A percentile compares a stretch with the other conserved stretches of the same genome.
phyloP scores from a whole-genome alignment of 1,140 invertebrate genomes.

The Harlomillsia oculata region DNA sequence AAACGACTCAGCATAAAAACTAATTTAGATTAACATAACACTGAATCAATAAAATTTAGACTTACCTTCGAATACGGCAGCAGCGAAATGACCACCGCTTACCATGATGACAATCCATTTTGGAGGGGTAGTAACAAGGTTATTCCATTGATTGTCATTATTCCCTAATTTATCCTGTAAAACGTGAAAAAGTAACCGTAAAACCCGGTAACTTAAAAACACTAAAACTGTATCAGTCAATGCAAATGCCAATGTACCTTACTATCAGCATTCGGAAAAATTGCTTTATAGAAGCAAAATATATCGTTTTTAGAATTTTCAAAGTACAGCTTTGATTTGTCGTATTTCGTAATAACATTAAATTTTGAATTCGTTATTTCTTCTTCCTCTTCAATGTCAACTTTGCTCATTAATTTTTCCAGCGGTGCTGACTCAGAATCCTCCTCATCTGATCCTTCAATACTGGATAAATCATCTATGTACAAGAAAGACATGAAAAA shows the following conservation, averaged over 20 bases:
- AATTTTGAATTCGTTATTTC: neutral
- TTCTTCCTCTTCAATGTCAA: neutral
- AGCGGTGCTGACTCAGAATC: constrained; percentile 11
- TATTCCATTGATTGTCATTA: constrained; percentile 37
- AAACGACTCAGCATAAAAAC: no score
- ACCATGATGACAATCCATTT: constrained; percentile 68
- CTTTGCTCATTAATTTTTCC: constrained; percentile 15
- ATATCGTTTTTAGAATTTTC: constrained; percentile 56
- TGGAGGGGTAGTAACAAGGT: constrained; percentile 21
- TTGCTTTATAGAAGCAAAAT: constrained; percentile 60
- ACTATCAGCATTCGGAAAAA: constrained; percentile 41
- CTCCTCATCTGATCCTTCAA: constrained; percentile 52
- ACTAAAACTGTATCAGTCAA: no score
- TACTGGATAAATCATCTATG: constrained; percentile 61
- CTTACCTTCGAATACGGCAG: constrained; percentile 62
- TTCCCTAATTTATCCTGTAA: no score
- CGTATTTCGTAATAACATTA: neutral
- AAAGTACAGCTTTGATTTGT: constrained; percentile 43
- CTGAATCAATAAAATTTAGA: neutral
- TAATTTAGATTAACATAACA: no score
- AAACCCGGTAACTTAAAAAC: no score
- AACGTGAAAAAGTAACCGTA: no score
- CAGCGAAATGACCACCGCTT: constrained; percentile 78
- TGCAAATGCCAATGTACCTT: neutral
- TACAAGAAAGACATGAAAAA: constrained; percentile 1